Evolutionary conservation across 2,113 vertebrate genomes (phyloP), one percentile per base, ranked within the genome.

Genomic region (Ammodytes marinus): DNA sequence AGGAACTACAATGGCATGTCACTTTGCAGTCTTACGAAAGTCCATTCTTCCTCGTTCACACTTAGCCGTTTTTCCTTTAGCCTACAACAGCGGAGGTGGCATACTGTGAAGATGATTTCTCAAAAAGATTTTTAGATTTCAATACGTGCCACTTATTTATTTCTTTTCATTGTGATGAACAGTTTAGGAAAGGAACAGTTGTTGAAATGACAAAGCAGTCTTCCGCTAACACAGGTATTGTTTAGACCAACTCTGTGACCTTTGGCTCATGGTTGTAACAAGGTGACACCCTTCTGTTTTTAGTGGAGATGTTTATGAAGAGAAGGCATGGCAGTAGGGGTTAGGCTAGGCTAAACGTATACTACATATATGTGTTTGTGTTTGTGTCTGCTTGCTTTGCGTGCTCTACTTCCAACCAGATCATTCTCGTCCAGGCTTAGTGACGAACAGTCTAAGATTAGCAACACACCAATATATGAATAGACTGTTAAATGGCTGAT

Each of bases 21-120:
- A 79, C 87, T 88, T 90, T 89, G 91, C 90, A 82, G 80, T 93
- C 89, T 95, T 94, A 85, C 84, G 90, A 95, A 94, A 93, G 87
- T 77, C 78, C 86, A 90, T 87, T 93, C 92, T 94, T 94, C 92
- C 93, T 89, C 52, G 90, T 94, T 93, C 82, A 89, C 82, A 83
- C 87, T 92, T 87, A 85, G 82, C 84, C 88, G 59, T 84, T 90
- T 91, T 94, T 92, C 83, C 84, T 90, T 83, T 82, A 77, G 86
- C 79, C 71, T 79, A 79, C 79, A 86, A 90, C 77, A 77, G 39
- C 91, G 64, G 70, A 82, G 77, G 53, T 86, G 85, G 57, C 58
- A 69, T 58, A 78, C 19, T 84, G 43, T 71, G 52, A 81, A 77
- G 35, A 84, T 74, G 58, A 69, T 7, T 70, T 69, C 3, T 81